Evolutionary conservation across 2,888 invertebrate genomes (phyloP).

Genomic region (Acronicta alni): DNA sequence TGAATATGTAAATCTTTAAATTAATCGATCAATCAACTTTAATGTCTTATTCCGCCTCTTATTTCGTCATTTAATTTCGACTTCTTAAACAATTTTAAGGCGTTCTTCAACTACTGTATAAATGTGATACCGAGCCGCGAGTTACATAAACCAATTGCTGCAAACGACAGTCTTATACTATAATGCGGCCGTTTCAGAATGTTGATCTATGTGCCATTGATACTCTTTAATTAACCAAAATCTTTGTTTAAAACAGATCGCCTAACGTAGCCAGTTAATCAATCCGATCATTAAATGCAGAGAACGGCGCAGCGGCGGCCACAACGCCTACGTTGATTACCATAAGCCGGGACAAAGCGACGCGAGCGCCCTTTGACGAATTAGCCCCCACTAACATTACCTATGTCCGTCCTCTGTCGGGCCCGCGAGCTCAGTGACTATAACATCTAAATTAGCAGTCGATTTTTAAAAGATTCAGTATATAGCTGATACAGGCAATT

Average conservation of each 20-base stretch:
- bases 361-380: constrained; percentile 84
- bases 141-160: too few relatives aligned
- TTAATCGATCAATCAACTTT: too few relatives aligned
- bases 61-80: too few relatives aligned
- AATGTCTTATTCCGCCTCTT: too few relatives aligned
- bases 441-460: constrained; percentile 45
- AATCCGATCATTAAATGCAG: constrained; percentile 75
- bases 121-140: too few relatives aligned
- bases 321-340: constrained; percentile 80
- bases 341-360: constrained; percentile 86
- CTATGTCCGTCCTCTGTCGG: constrained; percentile 61
- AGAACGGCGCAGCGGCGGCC: constrained; percentile 55
- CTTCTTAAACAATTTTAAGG: too few relatives aligned
- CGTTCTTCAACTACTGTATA: too few relatives aligned
- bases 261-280: constrained; percentile 56
- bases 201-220: too few relatives aligned
- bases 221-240: constrained; percentile 43
- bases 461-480: constrained; percentile 30
- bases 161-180: too few relatives aligned
- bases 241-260: constrained; percentile 48
- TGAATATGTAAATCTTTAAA: too few relatives aligned
- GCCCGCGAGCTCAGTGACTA: constrained; percentile 50
- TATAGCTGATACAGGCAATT: too few relatives aligned
- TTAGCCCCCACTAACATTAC: constrained; percentile 80
- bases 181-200: too few relatives aligned